phyloP scores from a whole-genome alignment of 1,140 invertebrate genomes.

The Cotesia vestalis region DNA sequence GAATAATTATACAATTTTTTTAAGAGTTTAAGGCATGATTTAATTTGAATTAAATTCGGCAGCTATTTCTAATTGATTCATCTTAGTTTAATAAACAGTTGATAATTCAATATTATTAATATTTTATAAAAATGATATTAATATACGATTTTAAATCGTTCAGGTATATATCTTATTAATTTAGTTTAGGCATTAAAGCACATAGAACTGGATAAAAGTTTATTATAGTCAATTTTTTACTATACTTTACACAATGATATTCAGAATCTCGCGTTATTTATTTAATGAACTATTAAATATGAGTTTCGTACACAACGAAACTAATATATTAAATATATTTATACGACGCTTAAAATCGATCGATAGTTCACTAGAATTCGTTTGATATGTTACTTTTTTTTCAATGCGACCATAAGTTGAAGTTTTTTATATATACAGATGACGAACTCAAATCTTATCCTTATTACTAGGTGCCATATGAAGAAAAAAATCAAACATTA shows the following conservation, averaged over 20 bases:
- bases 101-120: constrained; percentile 37
- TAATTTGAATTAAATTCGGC: constrained; percentile 46
- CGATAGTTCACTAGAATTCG: not conserved
- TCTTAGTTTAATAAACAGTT: constrained; percentile 49
- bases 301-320: constrained; percentile 22
- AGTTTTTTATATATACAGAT: constrained; percentile 12
- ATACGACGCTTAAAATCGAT: constrained; percentile 14
- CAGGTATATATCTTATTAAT: constrained; percentile 23
- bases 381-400: constrained; percentile 16
- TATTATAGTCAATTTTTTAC: constrained; percentile 3
- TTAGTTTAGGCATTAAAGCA: constrained; percentile 27
- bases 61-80: constrained; percentile 42
- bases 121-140: constrained; percentile 31
- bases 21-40: constrained; percentile 17
- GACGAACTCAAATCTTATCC: constrained; percentile 40
- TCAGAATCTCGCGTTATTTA: constrained; percentile 9
- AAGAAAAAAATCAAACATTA: constrained; percentile 50
- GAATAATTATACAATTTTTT: constrained; percentile 7
- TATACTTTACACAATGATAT: not conserved
- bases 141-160: constrained; percentile 41
- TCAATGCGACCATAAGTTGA: constrained; percentile 3
- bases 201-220: not conserved
- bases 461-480: constrained; percentile 53
- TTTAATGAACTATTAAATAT: constrained; percentile 14
- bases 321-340: not conserved